Evolutionary conservation across 2,797 vertebrate species (phyloP).

Genomic region (Megaceryle alcyon): DNA sequence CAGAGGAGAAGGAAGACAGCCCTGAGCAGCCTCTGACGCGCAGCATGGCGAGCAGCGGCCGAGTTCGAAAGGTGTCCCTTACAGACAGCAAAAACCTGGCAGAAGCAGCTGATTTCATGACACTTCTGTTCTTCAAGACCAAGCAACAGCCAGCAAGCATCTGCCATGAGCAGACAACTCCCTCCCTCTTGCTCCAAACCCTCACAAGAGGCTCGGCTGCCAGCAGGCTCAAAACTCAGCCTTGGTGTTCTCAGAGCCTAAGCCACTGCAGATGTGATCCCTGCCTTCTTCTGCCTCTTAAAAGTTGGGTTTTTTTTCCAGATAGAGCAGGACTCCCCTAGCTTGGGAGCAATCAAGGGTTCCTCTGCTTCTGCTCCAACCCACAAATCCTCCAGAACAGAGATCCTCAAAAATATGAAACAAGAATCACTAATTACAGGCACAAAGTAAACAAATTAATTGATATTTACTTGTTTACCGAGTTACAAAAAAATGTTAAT

Average conservation of each 20-base stretch:
- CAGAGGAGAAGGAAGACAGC: background rate
- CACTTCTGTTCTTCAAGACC: slow-evolving; percentile 4
- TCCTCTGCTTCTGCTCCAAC: background rate
- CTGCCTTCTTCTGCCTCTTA: too few species aligned
- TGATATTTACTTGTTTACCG: slow-evolving; percentile 68
- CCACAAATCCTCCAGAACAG: background rate
- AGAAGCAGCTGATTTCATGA: background rate
- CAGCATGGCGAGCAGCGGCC: background rate
- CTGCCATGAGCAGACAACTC: background rate
- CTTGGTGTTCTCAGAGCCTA: fast-evolving
- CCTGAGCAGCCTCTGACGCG: background rate
- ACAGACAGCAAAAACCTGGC: slow-evolving; percentile 14
- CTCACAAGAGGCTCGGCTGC: background rate
- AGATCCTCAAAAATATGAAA: slow-evolving; percentile 5
- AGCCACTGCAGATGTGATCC: background rate
- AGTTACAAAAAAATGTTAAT: slow-evolving; percentile 58
- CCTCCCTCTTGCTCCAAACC: background rate
- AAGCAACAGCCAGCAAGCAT: background rate
- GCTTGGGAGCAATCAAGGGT: background rate
- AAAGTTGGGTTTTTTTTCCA: background rate
- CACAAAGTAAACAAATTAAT: slow-evolving; percentile 64
- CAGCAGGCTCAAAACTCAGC: background rate
- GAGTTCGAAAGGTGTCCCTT: slow-evolving; percentile 20
- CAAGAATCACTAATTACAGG: slow-evolving; percentile 30
- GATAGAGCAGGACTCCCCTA: background rate